Base-by-base conservation (phyloP, 2,888 invertebrate species). In the Zonitis immaculata region DNA sequence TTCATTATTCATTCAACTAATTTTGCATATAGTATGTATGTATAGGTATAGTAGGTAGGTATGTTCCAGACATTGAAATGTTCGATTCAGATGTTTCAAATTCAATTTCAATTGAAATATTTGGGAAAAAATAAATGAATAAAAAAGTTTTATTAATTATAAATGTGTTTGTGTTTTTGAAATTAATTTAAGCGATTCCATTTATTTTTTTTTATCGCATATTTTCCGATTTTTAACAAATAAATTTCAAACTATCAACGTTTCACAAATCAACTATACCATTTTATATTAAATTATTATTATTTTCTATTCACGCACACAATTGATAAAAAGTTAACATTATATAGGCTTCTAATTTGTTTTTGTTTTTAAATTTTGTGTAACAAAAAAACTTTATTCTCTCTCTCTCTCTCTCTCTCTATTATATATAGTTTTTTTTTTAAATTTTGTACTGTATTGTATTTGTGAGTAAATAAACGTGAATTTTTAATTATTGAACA, bases 401-500 rank as follows among this genome's bases (percentile, higher is more conserved):
- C n/a, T n/a, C n/a, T n/a, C n/a, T n/a, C n/a, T n/a, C n/a, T n/a
- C n/a, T n/a, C n/a, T 32, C n/a, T 32, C 12, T 14, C 14, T 35
- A 16, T 35, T n/a, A n/a, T n/a, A n/a, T n/a, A n/a, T n/a, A n/a
- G n/a, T n/a, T n/a, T n/a, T n/a, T n/a, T n/a, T n/a, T n/a, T n/a
- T n/a, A n/a, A 35, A 54, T 60, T 61, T 61, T 60, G 58, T 58
- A 44, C 50, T 27, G 45, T 47, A 49, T 57, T 57, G 57, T 57
- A 52, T 60, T 59, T 62, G 65, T 67, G 70, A 67, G 71, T 70
- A 71, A 73, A 72, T 71, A 70, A 72, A 72, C 70, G 70, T 73
- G 66, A 70, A 73, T 73, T 73, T 73, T 73, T 73, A 72, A 73
- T 73, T 70, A 71, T 69, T 66, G 70, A 63, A 67, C 68, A 71